Base-by-base conservation (phyloP, 2,888 invertebrate species). In the Campoplex capitator region DNA sequence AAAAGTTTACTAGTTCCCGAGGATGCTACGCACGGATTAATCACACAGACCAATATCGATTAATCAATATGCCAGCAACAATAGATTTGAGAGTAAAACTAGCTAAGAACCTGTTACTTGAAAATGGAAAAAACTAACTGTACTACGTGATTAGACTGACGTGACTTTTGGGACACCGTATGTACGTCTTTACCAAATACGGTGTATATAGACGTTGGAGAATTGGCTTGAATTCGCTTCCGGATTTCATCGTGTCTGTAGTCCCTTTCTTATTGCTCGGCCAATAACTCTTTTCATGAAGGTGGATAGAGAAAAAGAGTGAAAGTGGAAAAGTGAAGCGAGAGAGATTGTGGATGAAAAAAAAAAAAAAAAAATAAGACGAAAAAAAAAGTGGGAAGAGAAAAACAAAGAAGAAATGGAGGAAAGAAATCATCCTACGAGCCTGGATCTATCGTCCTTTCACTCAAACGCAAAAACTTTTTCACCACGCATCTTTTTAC, bases 211-310 rank as follows among this genome's bases (percentile, higher is more conserved):
- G 71, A 35, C n/a, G 70, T 80, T 76, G 18, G 23, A 32, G 76
- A 80, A 80, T 71, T 70, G 75, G 70, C 79, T 48, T 51, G 84
- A 81, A 82, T 85, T 71, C 56, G 80, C 70, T 85, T 80, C 76
- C 84, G 71, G 80, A 51, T 58, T 75, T 76, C 65, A 76, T 76
- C 80, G 78, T 65, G 51, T 62, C 38, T 35, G 28, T 38, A 42
- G 54, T 67, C 67, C 78, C 74, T 48, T 79, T 65, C 62, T 70
- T 54, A 32, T 71, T 42, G 56, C 70, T 32, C 77, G 67, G 54
- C 65, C 84, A 65, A 85, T 80, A 85, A 85, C 71, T 85, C 80
- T 76, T 75, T 62, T 45, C 67, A 32, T 16, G 48, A 77, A 13
- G 38, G 54, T 35, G 74, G 58, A 51, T 77, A 2, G 62, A 28